A percentile compares a stretch with the other conserved stretches of the same genome.
These are phyloP conservation scores for Chaetodon auriga DNA, from an alignment of 2,113 vertebrate species.

Conservation along the genomic window DNA sequence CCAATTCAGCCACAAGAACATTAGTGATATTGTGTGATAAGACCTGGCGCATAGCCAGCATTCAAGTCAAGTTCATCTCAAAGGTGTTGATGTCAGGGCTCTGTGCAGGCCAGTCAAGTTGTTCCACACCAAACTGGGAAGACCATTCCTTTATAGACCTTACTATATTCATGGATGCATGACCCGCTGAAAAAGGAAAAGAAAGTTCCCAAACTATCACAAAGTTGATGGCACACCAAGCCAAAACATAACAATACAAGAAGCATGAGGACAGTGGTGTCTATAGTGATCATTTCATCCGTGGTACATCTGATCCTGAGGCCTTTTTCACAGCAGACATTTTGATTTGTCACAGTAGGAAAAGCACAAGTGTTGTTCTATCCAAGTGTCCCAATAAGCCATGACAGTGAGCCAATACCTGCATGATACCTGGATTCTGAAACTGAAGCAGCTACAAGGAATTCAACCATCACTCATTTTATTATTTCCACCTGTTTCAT, in stretches of 20 bases:
- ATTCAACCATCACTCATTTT: not conserved
- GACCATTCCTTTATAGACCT: not conserved
- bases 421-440: not conserved
- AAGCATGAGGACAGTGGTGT: not conserved
- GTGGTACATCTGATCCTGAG: no score
- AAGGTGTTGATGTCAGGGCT: not conserved
- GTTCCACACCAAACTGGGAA: not conserved
- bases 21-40: conserved; percentile 2
- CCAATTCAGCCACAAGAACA: conserved; percentile 18
- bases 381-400: not conserved
- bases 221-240: not conserved
- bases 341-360: not conserved
- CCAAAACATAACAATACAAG: not conserved
- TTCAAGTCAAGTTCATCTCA: not conserved
- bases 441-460: not conserved
- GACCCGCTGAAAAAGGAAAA: not conserved
- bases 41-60: not conserved
- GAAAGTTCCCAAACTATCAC: not conserved
- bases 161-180: not conserved
- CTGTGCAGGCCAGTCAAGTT: not conserved
- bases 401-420: not conserved
- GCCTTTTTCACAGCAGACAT: not conserved
- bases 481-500: not conserved
- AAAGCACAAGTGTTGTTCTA: not conserved
- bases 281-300: not conserved